These are phyloP conservation scores for Heterohyrax brucei DNA, from an alignment of 2,797 vertebrate species.

Conservation along the genomic window DNA sequence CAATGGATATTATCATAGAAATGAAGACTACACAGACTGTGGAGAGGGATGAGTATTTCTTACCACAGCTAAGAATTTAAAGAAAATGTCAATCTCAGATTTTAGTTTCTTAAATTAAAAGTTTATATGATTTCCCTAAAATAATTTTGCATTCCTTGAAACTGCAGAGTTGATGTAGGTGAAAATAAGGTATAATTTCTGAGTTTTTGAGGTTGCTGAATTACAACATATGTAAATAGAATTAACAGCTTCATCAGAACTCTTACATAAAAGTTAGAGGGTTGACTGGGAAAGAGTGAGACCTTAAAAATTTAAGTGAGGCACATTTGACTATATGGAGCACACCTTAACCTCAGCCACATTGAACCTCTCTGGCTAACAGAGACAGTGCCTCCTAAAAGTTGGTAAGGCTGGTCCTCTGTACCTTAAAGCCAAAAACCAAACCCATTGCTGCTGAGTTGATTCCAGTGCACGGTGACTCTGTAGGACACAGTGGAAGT, in stretches of 20 bases:
- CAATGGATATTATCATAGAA: not conserved
- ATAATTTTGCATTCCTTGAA: not conserved
- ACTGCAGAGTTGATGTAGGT: not conserved
- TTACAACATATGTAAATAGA: not conserved
- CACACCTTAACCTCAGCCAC: not conserved
- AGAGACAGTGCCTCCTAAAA: not conserved
- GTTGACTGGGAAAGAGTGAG: not conserved
- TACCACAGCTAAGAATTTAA: not conserved
- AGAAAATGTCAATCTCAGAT: not conserved
- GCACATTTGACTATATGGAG: not conserved
- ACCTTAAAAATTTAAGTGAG: not conserved
- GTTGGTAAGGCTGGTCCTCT: not conserved
- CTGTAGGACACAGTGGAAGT: no score
- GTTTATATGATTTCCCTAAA: not conserved
- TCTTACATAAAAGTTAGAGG: not conserved
- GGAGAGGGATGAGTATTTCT: not conserved
- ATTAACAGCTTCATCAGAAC: not conserved
- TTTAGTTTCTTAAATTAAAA: conserved; percentile 6
- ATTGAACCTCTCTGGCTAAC: not conserved
- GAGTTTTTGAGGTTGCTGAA: not conserved
- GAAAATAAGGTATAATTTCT: not conserved
- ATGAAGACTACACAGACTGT: not conserved
- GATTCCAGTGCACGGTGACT: no score
- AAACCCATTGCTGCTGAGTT: no score
- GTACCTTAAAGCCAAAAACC: no score